Evolutionary conservation across 2,888 invertebrate genomes (phyloP), one percentile per base, ranked within the genome.

Genomic region (Nysson spinosus): DNA sequence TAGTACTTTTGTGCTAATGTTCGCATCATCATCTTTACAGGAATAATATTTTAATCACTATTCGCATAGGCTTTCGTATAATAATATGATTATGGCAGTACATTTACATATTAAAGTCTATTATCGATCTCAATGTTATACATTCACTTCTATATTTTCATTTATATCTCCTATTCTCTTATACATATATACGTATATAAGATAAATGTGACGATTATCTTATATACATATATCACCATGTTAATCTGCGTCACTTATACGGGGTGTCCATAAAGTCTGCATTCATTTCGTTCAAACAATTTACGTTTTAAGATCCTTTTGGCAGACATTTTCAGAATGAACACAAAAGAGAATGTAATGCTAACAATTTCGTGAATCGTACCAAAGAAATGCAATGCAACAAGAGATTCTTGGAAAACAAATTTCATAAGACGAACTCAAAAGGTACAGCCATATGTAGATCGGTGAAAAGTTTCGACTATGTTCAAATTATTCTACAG

Each of bases 71-170:
- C 85, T 84, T 80, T 85, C 77, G 72, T 79, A 83, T 76, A 68
- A 75, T 81, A 80, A 79, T 83, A 83, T 81, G 85, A 83, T 85
- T 86, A 87, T 87, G 87, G 87, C 87, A 86, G 87, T 87, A 86
- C 84, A 85, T 85, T 85, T 87, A 86, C 85, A 86, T n/a, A n/a
- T 84, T 85, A 84, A 73, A 84, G 80, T 86, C 81, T 86, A 82
- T 83, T 72, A 77, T 82, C 75, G 73, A 56, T 69, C 69, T 69
- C 69, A 71, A 72, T 75, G 72, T 78, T 72, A 78, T 80, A 79
- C 74, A 80, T 54, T 71, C 42, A 16, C 22, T 66, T 57, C 30
- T 46, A 44, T 71, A 35, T 72, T 57, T 63, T 71, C 58, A 66
- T 71, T 58, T 58, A 71, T 37, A 57, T 54, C 57, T 42, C 40